Percentiles rank a stretch among this genome's conserved stretches.
Evolutionary conservation across 2,888 invertebrate species (phyloP).

Genomic region (Elysia crispata): DNA sequence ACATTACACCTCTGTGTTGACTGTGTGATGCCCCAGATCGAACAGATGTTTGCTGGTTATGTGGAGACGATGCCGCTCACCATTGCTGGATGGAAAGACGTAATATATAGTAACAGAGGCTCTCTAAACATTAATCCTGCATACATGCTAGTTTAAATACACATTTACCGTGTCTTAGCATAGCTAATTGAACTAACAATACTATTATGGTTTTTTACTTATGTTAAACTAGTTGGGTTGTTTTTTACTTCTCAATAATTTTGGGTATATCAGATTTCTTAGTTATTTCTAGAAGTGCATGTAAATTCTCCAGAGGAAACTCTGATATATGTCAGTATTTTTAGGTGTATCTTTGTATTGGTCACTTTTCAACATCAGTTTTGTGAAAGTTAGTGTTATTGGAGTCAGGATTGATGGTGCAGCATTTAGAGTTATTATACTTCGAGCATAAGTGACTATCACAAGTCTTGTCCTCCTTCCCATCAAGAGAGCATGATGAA

Average conservation of each 20-base stretch:
- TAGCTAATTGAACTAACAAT: no score
- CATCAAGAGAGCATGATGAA: background rate
- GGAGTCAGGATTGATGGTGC: no score
- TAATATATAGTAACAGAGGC: conserved; percentile 58
- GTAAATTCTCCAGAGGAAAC: no score
- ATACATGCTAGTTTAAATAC: no score
- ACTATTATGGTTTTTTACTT: no score
- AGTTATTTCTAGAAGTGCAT: background rate
- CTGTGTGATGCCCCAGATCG: conserved; percentile 65
- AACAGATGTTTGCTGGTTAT: conserved; percentile 63
- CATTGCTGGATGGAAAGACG: conserved; percentile 72
- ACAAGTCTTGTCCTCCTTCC: background rate
- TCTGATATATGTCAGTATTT: no score
- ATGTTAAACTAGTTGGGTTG: no score
- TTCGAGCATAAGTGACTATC: background rate
- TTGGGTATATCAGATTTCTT: no score
- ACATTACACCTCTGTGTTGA: conserved; percentile 45
- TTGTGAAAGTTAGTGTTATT: background rate
- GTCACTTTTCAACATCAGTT: background rate
- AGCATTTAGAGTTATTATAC: background rate
- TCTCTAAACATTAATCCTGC: no score
- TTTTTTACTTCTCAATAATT: no score
- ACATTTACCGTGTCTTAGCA: no score
- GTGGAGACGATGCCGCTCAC: conserved; percentile 65
- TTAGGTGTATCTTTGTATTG: background rate